These are phyloP conservation scores for Apostichopus japonicus DNA, from an alignment of 35 echinoderm and acorn worm species.

Conservation along the genomic window DNA sequence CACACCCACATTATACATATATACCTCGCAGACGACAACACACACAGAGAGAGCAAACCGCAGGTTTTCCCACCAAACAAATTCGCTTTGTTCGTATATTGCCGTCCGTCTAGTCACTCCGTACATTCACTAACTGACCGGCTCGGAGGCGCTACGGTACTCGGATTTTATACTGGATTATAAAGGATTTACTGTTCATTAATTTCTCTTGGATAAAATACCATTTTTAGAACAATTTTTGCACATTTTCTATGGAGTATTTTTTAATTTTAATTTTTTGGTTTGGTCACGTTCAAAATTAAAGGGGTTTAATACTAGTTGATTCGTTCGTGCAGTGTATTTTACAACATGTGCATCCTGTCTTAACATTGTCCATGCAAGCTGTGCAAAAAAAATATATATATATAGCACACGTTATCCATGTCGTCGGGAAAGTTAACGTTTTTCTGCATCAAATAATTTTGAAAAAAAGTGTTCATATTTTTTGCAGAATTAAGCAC, in stretches of 20 bases:
- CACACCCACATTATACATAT: constrained; percentile 14
- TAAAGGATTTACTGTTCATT: background rate
- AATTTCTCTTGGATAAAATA: constrained; percentile 1
- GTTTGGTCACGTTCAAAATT: background rate
- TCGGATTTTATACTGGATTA: constrained; percentile 7
- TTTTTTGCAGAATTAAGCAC: too few relatives aligned
- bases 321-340: too few relatives aligned
- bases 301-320: too few relatives aligned
- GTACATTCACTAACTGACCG: background rate
- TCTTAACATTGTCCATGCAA: too few relatives aligned
- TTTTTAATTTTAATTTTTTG: background rate
- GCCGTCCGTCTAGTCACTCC: background rate
- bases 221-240: constrained; percentile 3
- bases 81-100: constrained; percentile 34
- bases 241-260: background rate
- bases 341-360: too few relatives aligned
- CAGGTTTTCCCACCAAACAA: constrained; percentile 47
- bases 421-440: too few relatives aligned
- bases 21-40: background rate
- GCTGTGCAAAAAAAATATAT: too few relatives aligned
- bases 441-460: too few relatives aligned
- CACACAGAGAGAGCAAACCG: constrained; percentile 15
- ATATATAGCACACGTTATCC: too few relatives aligned
- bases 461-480: too few relatives aligned
- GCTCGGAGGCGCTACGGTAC: background rate